Evolutionary conservation across 64 coral and sea anemone genomes (phyloP).

Genomic region (Montipora sp.): DNA sequence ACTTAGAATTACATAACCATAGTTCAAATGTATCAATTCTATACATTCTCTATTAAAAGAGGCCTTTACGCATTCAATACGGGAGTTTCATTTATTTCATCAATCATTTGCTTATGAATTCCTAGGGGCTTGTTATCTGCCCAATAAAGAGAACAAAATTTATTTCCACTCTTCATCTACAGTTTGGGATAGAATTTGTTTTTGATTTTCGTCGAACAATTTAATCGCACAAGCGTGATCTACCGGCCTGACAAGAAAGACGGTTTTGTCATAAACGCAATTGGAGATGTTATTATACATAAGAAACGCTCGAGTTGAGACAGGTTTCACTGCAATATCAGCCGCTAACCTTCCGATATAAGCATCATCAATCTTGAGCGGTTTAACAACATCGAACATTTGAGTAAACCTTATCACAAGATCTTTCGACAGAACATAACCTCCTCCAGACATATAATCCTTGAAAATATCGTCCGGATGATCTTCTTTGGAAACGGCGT

Average conservation of each 20-base stretch:
- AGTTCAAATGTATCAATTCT: too few relatives aligned
- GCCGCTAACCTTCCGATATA: conserved; percentile 19
- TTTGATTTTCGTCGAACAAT: conserved; percentile 25
- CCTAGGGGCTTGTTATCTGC: background rate
- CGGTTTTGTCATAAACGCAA: background rate
- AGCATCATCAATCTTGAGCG: conserved; percentile 35
- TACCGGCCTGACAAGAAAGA: conserved; percentile 13
- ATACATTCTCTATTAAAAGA: too few relatives aligned
- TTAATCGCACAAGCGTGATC: conserved; percentile 2
- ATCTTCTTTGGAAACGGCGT: conserved; percentile 33
- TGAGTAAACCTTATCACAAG: conserved; percentile 10
- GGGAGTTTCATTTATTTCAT: too few relatives aligned
- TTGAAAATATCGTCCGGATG: conserved; percentile 5
- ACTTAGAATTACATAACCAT: too few relatives aligned
- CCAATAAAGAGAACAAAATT: background rate
- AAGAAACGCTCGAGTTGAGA: background rate
- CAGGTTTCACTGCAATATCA: conserved; percentile 9
- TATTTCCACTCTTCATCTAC: background rate
- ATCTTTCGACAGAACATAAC: conserved; percentile 32
- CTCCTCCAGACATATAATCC: conserved; percentile 33
- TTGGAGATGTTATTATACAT: conserved; percentile 6
- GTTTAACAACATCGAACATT: conserved; percentile 47
- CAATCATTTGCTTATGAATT: too few relatives aligned
- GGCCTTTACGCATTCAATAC: too few relatives aligned
- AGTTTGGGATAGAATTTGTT: background rate